Evolutionary conservation across 2,888 invertebrate species (phyloP).

Genomic region (Pachymerium ferrugineum): DNA sequence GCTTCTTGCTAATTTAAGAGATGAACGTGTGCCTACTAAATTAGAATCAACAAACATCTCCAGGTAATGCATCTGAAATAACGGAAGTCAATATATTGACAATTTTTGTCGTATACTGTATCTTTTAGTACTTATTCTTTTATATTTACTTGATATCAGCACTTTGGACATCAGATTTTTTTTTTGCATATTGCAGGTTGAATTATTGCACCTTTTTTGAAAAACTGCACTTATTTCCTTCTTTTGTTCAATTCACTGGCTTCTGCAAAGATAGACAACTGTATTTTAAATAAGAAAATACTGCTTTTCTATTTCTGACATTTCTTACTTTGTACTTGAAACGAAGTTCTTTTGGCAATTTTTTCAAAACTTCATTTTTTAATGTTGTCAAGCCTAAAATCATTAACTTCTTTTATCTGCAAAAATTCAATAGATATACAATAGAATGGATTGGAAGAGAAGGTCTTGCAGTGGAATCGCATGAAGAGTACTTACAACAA

Average conservation of each 20-base stretch:
- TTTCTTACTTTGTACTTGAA: neutral
- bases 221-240: too few relatives aligned
- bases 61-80: slow-evolving; percentile 55
- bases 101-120: neutral
- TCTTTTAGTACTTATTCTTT: too few relatives aligned
- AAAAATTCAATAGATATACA: slow-evolving; percentile 61
- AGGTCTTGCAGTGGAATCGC: slow-evolving; percentile 85
- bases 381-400: too few relatives aligned
- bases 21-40: slow-evolving; percentile 80
- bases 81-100: neutral
- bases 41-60: slow-evolving; percentile 83
- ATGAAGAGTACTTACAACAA: slow-evolving; percentile 86
- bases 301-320: neutral
- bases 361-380: too few relatives aligned
- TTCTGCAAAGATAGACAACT: too few relatives aligned
- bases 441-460: slow-evolving; percentile 97
- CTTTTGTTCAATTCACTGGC: too few relatives aligned
- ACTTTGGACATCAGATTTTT: too few relatives aligned
- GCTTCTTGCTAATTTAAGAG: slow-evolving; percentile 76
- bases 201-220: too few relatives aligned
- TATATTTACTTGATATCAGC: too few relatives aligned
- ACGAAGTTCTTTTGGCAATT: neutral
- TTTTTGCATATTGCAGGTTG: too few relatives aligned
- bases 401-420: too few relatives aligned
- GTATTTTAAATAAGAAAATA: too few relatives aligned